phyloP scores from a whole-genome alignment of 2,888 invertebrate species.

The Ornithoptera alexandrae region DNA sequence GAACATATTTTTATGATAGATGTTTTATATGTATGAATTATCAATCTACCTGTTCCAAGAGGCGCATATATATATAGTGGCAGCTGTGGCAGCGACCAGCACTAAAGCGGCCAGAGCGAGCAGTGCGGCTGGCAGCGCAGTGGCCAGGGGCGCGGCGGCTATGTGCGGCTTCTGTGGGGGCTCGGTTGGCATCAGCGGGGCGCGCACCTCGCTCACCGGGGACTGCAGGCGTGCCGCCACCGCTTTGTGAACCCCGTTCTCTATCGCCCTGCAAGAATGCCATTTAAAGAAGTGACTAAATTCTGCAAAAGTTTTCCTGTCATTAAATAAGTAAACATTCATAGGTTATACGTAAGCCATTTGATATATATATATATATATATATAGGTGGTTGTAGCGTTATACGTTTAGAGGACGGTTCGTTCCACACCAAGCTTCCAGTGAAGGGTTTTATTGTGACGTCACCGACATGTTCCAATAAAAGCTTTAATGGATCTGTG shows the following conservation, averaged over 20 bases:
- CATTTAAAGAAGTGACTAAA: not conserved
- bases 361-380: too few species aligned
- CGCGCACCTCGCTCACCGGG: slow-evolving; percentile 83
- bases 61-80: slow-evolving; percentile 95
- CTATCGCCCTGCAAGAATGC: slow-evolving; percentile 48
- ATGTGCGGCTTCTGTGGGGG: slow-evolving; percentile 50
- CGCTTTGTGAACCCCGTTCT: slow-evolving; percentile 48
- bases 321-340: not conserved
- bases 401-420: too few species aligned
- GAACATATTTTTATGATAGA: too few species aligned
- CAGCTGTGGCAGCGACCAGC: slow-evolving; percentile 90
- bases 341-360: too few species aligned
- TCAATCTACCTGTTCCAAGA: slow-evolving; percentile 90
- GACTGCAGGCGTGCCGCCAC: slow-evolving; percentile 50
- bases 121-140: slow-evolving; percentile 92
- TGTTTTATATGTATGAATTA: not conserved
- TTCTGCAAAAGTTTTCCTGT: not conserved
- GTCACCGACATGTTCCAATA: too few species aligned
- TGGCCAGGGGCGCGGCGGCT: slow-evolving; percentile 68
- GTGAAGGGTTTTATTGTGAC: too few species aligned
- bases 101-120: slow-evolving; percentile 95
- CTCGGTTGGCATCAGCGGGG: slow-evolving; percentile 46
- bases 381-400: too few species aligned
- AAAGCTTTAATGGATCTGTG: too few species aligned
- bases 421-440: too few species aligned